These are phyloP conservation scores for Lithobates sylvaticus DNA, from an alignment of 2,797 vertebrate species.

Conservation along the genomic window DNA sequence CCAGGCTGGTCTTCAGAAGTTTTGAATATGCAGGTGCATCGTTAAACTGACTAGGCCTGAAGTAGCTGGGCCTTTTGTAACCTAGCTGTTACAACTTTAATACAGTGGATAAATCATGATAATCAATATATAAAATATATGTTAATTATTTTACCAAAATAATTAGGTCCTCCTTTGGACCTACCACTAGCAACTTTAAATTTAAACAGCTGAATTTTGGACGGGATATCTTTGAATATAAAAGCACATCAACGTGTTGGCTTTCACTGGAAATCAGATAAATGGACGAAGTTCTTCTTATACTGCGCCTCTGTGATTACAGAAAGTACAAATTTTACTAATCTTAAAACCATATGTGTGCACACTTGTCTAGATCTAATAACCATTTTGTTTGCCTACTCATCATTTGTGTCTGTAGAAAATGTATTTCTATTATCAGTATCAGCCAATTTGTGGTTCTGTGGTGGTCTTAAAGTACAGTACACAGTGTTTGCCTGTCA, in stretches of 20 bases:
- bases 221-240: not conserved
- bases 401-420: not conserved
- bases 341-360: not conserved
- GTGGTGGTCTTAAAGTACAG: slow-evolving; percentile 2
- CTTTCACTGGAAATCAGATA: not conserved
- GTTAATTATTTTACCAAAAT: not conserved
- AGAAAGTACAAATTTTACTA: not conserved
- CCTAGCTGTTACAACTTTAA: no score
- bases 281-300: not conserved
- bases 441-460: not conserved
- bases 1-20: not conserved
- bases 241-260: not conserved
- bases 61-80: no score
- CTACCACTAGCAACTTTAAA: not conserved
- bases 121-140: no score
- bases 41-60: no score
- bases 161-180: not conserved
- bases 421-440: not conserved
- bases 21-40: no score
- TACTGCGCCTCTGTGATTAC: not conserved
- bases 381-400: not conserved
- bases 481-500: not conserved
- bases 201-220: not conserved
- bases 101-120: no score
- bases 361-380: not conserved